These are phyloP conservation scores for Serranochromis macrocephalus DNA, from an alignment of 2,113 vertebrate species.

Conservation along the genomic window DNA sequence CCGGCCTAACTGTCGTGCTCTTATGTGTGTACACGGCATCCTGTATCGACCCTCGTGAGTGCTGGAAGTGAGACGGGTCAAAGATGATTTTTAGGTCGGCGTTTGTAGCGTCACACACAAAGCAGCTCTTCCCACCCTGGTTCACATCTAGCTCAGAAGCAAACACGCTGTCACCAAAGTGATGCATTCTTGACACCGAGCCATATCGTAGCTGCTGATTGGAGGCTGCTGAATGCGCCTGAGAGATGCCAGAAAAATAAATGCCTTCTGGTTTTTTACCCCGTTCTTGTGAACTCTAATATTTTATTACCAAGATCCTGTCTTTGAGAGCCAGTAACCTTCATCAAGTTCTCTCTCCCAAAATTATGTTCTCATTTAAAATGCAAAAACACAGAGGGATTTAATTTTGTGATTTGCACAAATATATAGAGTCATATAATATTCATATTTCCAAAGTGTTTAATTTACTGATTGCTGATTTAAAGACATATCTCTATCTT, in stretches of 20 bases:
- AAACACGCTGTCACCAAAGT: slow-evolving; percentile 29
- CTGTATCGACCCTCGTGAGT: background rate
- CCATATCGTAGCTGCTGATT: slow-evolving; percentile 49
- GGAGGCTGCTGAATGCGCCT: slow-evolving; percentile 14
- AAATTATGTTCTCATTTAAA: background rate
- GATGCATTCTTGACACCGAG: slow-evolving; percentile 53
- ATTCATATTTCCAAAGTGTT: background rate
- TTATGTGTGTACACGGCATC: background rate
- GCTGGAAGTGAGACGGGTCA: background rate
- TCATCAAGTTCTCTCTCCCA: background rate
- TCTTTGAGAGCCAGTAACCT: background rate
- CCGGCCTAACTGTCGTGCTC: background rate
- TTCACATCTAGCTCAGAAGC: slow-evolving; percentile 34
- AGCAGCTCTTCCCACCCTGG: background rate
- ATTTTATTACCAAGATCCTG: slow-evolving; percentile 8
- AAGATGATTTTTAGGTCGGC: background rate
- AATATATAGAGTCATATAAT: background rate
- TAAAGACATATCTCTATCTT: background rate
- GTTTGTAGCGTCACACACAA: slow-evolving; percentile 2
- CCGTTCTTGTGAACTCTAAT: background rate
- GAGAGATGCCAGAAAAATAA: slow-evolving; percentile 30
- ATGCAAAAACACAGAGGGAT: background rate
- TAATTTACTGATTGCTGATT: background rate
- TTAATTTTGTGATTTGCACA: background rate
- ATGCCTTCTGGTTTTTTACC: slow-evolving; percentile 33